These are phyloP conservation scores for Eudasyphora cyanicolor DNA, from an alignment of 2,888 invertebrate genomes.

Conservation along the genomic window DNA sequence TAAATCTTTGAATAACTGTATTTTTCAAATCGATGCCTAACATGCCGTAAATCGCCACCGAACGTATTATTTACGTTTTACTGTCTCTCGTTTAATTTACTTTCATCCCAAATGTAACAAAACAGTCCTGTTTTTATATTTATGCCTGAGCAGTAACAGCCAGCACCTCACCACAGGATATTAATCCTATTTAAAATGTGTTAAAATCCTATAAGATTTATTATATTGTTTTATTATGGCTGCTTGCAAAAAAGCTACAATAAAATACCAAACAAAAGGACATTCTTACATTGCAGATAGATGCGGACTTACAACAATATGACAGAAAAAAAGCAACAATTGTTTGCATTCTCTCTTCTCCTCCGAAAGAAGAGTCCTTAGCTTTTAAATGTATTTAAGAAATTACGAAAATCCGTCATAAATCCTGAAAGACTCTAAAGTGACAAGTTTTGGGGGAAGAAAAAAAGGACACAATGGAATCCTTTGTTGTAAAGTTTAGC, in stretches of 20 bases:
- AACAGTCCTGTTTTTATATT: constrained; percentile 40
- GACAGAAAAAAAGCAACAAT: constrained; percentile 55
- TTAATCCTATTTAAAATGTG: constrained; percentile 75
- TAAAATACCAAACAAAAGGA: constrained; percentile 25
- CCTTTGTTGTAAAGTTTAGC: constrained; percentile 2
- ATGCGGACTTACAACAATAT: constrained; percentile 22
- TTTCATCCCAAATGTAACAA: no score
- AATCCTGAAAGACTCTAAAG: constrained; percentile 58
- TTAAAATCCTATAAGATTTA: constrained; percentile 68
- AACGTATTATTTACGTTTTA: no score
- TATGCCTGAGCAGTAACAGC: constrained; percentile 55
- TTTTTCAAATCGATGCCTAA: no score
- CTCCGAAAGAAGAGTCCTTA: not conserved
- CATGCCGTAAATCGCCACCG: no score
- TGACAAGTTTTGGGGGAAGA: no score
- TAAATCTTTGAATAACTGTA: no score
- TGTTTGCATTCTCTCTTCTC: constrained; percentile 20
- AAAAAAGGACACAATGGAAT: not conserved
- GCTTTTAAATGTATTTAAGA: constrained; percentile 2
- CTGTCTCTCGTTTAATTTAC: no score
- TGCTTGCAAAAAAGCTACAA: constrained; percentile 40
- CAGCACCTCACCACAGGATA: constrained; percentile 64
- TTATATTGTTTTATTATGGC: constrained; percentile 7
- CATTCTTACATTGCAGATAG: not conserved
- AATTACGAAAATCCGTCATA: constrained; percentile 51